phyloP scores from a whole-genome alignment of 2,797 vertebrate genomes.

The Hozukius guyotensis region DNA sequence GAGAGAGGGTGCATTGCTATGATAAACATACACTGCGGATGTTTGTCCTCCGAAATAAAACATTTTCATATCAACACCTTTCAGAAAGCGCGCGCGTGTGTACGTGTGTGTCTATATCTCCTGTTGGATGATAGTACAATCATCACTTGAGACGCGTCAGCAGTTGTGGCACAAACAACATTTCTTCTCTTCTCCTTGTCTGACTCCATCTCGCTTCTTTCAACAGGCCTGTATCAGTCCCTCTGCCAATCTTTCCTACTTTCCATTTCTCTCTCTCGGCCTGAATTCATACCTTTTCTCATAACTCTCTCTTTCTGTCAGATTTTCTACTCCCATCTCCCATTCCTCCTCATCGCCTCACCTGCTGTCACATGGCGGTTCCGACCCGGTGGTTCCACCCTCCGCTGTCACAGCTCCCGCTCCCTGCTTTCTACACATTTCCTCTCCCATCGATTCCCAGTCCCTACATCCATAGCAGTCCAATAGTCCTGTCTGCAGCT shows the following conservation, averaged over 20 bases:
- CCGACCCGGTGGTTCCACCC: slow-evolving; percentile 58
- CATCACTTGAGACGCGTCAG: slow-evolving; percentile 68
- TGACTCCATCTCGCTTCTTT: slow-evolving; percentile 70
- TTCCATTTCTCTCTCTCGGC: slow-evolving; percentile 54
- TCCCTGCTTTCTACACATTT: slow-evolving; percentile 65
- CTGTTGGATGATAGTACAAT: slow-evolving; percentile 69
- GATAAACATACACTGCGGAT: slow-evolving; percentile 56
- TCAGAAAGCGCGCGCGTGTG: slow-evolving; percentile 35
- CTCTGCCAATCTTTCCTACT: slow-evolving; percentile 56
- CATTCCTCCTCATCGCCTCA: slow-evolving; percentile 67
- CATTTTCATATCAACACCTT: slow-evolving; percentile 62
- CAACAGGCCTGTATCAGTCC: slow-evolving; percentile 62
- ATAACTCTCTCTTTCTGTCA: slow-evolving; percentile 40
- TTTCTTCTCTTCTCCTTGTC: slow-evolving; percentile 71
- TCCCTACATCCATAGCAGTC: slow-evolving; percentile 51
- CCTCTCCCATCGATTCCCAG: slow-evolving; percentile 70
- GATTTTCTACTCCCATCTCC: slow-evolving; percentile 59
- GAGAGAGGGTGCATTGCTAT: slow-evolving; percentile 9
- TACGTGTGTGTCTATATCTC: slow-evolving; percentile 42
- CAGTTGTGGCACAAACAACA: slow-evolving; percentile 68
- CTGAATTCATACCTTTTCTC: slow-evolving; percentile 53
- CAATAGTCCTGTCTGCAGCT: slow-evolving; percentile 59
- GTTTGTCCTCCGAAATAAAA: slow-evolving; percentile 59
- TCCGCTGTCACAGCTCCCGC: slow-evolving; percentile 61
- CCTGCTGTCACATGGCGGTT: slow-evolving; percentile 76